These are phyloP conservation scores for Stichopus horrens DNA, from an alignment of 53 echinoderm and acorn worm genomes.

Conservation along the genomic window DNA sequence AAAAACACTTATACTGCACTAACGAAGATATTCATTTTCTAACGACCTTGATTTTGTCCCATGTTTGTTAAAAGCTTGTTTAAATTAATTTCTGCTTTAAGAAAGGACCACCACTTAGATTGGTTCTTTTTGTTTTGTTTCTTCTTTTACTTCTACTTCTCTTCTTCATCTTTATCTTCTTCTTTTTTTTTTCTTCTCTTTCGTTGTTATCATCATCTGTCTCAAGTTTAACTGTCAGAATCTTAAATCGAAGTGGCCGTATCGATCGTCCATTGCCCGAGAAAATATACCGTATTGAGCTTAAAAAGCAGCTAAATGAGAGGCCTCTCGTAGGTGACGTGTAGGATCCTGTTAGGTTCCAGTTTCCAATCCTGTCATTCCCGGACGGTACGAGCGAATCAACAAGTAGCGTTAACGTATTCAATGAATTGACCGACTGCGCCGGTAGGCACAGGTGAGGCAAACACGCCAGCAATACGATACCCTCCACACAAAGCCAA, in stretches of 20 bases:
- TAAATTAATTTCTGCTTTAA: too few species aligned
- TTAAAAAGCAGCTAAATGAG: constrained; percentile 30
- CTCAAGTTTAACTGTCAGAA: background rate
- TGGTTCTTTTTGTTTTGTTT: too few species aligned
- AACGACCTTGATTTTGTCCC: too few species aligned
- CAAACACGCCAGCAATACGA: constrained; percentile 41
- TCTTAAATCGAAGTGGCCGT: constrained; percentile 31
- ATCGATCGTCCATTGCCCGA: constrained; percentile 30
- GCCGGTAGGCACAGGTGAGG: constrained; percentile 49
- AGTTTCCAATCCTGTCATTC: constrained; percentile 38
- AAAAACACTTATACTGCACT: too few species aligned
- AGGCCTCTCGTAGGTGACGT: constrained; percentile 12
- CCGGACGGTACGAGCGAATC: constrained; percentile 25
- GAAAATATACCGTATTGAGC: constrained; percentile 36
- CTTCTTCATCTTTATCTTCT: too few species aligned
- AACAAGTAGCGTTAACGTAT: constrained; percentile 44
- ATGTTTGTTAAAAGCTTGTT: too few species aligned
- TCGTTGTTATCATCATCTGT: too few species aligned
- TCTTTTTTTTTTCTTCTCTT: too few species aligned
- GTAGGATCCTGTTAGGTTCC: constrained; percentile 26
- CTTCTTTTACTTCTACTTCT: too few species aligned
- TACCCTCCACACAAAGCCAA: constrained; percentile 25
- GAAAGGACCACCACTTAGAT: too few species aligned
- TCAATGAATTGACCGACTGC: constrained; percentile 18
- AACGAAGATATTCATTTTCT: too few species aligned